Evolutionary conservation across 2,113 vertebrate species (phyloP), one percentile per base, ranked within the genome.

Genomic region (Chionis minor): DNA sequence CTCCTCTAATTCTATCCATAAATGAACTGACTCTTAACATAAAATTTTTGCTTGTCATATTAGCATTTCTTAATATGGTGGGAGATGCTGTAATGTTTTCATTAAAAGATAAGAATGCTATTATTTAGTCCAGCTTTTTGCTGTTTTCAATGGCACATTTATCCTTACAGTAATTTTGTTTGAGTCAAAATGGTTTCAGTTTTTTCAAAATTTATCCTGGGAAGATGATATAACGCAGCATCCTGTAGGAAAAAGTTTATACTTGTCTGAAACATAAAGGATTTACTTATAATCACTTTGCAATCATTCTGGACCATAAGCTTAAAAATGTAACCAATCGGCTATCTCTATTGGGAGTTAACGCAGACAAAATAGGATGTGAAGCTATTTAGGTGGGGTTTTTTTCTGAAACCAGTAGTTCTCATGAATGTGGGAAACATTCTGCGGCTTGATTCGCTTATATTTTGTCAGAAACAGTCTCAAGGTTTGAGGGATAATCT

Each of bases 391-490:
- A 74, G 38, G 47, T 54, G 33, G 18, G 12, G 6, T 5, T 66
- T 35, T 81, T 84, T 85, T 55, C 73, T 72, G 58, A 89, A 95
- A 94, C 11, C 13, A 61, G 17, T 35, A 33, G 30, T 85, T 87
- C 56, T 85, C 49, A 80, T 69, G 66, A 89, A 89, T 0, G 7
- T 89, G 84, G 66, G 77, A 89, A 81, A 85, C 22, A 69, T 58
- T 77, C 66, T 73, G 58, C 70, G 65, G 12, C 45, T 92, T 54
- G 65, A 79, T 79, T 95, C 1, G 1, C 0, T 4, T 88, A 32
- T 72, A 61, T 89, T 94, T 88, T 85, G 22, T 92, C 78, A 87
- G 91, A 92, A 94, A 77, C 11, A 83, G 65, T 91, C 49, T 89
- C 62, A 54, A 81, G 63, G 26, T 91, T 91, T 69, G 66, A 95